A percentile compares a stretch with the other conserved stretches of the same genome.
Conservation (phyloP, 2,888 invertebrate genomes). For the Fragum sueziense region DNA sequence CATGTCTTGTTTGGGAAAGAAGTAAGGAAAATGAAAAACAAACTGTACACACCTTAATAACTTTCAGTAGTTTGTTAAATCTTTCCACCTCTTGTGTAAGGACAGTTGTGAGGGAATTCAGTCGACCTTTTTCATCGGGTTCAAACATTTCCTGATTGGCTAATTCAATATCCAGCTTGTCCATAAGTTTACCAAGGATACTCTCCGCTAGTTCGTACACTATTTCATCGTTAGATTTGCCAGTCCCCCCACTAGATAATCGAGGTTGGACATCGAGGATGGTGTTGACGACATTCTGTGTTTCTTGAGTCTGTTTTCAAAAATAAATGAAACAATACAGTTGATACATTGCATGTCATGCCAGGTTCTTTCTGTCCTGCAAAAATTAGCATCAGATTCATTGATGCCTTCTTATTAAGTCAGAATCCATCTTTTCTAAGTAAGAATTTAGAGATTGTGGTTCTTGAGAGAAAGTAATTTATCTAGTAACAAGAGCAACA, state of each 20-base stretch:
- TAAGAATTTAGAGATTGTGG: no score
- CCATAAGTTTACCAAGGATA: conserved; percentile 86
- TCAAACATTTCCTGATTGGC: conserved; percentile 86
- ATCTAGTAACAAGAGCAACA: no score
- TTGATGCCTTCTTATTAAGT: no score
- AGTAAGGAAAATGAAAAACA: no score
- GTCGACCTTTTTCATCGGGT: conserved; percentile 87
- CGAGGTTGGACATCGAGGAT: conserved; percentile 92
- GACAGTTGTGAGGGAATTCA: conserved; percentile 86
- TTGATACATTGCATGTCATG: no score
- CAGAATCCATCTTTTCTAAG: no score
- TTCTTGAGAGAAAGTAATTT: no score
- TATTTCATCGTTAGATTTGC: conserved; percentile 89
- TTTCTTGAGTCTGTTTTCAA: conserved; percentile 89
- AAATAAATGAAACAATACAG: no score
- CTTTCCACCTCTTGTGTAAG: conserved; percentile 83
- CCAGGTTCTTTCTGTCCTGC: no score
- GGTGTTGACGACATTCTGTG: conserved; percentile 88
- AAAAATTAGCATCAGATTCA: no score
- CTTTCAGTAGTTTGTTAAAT: conserved; percentile 82
- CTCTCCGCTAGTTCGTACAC: conserved; percentile 89
- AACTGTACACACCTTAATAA: conserved; percentile 79
- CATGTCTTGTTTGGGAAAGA: no score
- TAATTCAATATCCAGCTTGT: conserved; percentile 86
- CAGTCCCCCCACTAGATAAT: conserved; percentile 84